Evolutionary conservation across 2,888 invertebrate species (phyloP).

Genomic region (Agrotis ipsilon): DNA sequence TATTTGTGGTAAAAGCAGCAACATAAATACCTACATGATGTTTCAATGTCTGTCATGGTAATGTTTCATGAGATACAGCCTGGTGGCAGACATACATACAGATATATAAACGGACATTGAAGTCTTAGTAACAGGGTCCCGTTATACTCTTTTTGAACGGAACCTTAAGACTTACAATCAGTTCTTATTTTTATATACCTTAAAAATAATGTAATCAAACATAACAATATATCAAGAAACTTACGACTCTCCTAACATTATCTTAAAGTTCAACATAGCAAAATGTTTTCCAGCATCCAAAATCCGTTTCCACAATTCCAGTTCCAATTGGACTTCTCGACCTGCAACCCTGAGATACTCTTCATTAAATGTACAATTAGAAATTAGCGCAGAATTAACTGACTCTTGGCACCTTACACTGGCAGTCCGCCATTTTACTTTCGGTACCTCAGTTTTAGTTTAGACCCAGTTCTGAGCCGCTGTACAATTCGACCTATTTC

Average conservation of each 20-base stretch:
- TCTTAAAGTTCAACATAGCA: neutral
- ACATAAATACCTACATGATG: too few relatives aligned
- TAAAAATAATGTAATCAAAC: too few relatives aligned
- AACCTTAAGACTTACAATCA: too few relatives aligned
- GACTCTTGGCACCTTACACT: constrained; percentile 82
- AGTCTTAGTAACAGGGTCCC: too few relatives aligned
- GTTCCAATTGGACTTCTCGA: constrained; percentile 28
- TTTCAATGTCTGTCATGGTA: too few relatives aligned
- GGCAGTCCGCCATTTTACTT: constrained; percentile 82
- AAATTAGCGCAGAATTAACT: constrained; percentile 83
- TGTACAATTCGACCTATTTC: constrained; percentile 67
- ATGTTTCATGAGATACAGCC: too few relatives aligned
- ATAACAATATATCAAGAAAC: neutral
- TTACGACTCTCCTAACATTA: neutral
- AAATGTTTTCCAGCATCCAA: neutral
- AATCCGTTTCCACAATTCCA: constrained; percentile 24
- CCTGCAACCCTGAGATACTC: constrained; percentile 62
- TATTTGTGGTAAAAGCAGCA: too few relatives aligned
- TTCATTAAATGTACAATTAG: constrained; percentile 77
- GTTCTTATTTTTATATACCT: too few relatives aligned
- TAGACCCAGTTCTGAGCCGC: constrained; percentile 76
- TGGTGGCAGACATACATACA: too few relatives aligned
- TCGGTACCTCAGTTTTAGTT: constrained; percentile 76
- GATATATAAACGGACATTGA: too few relatives aligned
- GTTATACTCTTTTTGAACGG: too few relatives aligned